phyloP scores from a whole-genome alignment of 1,140 invertebrate genomes.

The Pollicipes pollicipes region DNA sequence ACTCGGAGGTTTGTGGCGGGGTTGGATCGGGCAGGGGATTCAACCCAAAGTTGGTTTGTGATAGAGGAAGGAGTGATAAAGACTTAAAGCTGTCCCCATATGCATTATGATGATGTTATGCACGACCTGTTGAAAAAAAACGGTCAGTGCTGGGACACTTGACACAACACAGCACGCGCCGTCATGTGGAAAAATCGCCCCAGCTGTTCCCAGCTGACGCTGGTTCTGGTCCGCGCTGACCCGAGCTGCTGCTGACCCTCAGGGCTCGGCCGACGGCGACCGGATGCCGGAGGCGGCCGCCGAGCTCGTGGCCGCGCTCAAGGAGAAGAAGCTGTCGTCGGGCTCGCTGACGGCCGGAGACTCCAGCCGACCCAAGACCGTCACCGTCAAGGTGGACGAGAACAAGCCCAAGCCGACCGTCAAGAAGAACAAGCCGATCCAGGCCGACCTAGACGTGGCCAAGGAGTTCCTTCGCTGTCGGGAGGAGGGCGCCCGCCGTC shows the following conservation, averaged over 20 bases:
- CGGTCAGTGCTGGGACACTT: too few relatives aligned
- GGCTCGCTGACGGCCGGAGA: slow-evolving; percentile 44
- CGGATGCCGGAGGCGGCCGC: background rate
- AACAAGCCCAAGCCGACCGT: slow-evolving; percentile 73
- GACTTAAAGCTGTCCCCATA: too few relatives aligned
- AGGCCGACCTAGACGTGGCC: slow-evolving; percentile 81
- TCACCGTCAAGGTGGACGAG: slow-evolving; percentile 84
- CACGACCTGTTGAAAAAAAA: too few relatives aligned
- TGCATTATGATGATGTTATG: too few relatives aligned
- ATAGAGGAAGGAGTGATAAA: too few relatives aligned
- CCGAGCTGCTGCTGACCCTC: background rate
- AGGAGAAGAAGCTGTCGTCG: slow-evolving; percentile 63
- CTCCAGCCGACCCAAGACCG: slow-evolving; percentile 58
- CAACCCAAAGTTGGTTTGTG: too few relatives aligned
- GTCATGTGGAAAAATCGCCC: too few relatives aligned
- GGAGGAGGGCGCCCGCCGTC: slow-evolving; percentile 68
- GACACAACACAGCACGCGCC: too few relatives aligned
- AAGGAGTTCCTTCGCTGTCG: slow-evolving; percentile 79
- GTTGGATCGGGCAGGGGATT: too few relatives aligned
- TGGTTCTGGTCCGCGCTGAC: too few relatives aligned
- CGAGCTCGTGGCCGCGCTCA: slow-evolving; percentile 15
- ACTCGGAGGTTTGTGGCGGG: too few relatives aligned
- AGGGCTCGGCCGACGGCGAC: background rate
- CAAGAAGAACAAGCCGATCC: slow-evolving; percentile 67
- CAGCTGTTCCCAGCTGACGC: too few relatives aligned